Evolutionary conservation across 1,140 invertebrate species (phyloP), one percentile per base, ranked within the genome.

Genomic region (Penaeus japonicus): DNA sequence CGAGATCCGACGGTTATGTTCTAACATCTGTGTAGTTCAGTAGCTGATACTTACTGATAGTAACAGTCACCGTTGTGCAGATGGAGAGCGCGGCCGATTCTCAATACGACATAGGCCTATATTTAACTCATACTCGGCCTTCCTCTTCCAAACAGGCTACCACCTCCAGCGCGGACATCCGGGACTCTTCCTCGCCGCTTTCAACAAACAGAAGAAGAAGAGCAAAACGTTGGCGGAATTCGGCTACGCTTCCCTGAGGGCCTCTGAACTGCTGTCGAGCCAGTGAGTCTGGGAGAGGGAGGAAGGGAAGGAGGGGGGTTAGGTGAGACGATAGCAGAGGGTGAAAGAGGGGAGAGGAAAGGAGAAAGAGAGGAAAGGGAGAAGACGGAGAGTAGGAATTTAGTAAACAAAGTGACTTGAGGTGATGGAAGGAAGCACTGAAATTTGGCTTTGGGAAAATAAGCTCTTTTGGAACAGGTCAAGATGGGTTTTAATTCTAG

Each of bases 151-250:
- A 47, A 32, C 89, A 96, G 95, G 95, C 85, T 91, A 95, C 32
- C 94, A 93, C 91, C 92, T 96, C n/a, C 93, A 94, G 22, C 92
- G 93, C 24, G 94, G 94, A 84, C 94, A 96, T 91, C 95, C 96
- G n/a, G 95, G 95, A 1, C 93, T 93, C n/a, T 95, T 94, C 91
- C 94, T 96, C 39, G 96, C 95, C 3, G 94, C 94, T 4, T 96
- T 96, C 92, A 96, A 96, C 91, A 94, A 94, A 75, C 95, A 96
- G 62, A 94, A 94, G 1, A 93, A 94, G 62, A 94, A 94, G 90
- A 94, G 95, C 2, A 93, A 94, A 85, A 92, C 93, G 54, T 93
- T 95, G 73, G 94, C 96, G n/a, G 93, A 93, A 90, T 95, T 94
- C 86, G 96, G 95, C 1, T 96, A 95, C 91, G 96, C 95, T 0